Base-by-base conservation (phyloP, 2,888 invertebrate species). In the Acrobasis consociella region DNA sequence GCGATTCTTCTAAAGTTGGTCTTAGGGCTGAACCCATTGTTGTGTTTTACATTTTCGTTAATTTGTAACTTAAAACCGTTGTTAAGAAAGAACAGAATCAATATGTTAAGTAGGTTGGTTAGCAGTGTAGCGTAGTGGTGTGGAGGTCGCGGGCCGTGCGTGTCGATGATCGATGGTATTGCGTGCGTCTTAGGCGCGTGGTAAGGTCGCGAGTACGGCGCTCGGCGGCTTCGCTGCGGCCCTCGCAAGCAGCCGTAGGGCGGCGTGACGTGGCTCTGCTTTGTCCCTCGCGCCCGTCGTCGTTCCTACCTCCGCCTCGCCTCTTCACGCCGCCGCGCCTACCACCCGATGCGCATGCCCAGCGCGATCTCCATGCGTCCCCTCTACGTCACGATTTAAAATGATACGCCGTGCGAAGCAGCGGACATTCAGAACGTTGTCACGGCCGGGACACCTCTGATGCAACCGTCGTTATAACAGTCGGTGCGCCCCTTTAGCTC, bases 301-400 rank as follows among this genome's bases (percentile, higher is more conserved):
- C 75, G 82, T 31, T 31, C 31, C 78, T 81, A 76, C 78, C 78
- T 76, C 83, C 78, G 76, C 80, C 80, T 73, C 76, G 69, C 67
- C 71, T 69, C 69, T 72, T 74, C 74, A 77, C 80, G 78, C 77
- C 84, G 85, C 89, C 89, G 86, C 90, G 87, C 90, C 87, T 87
- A 83, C 80, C 72, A 67, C 71, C 64, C 65, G 74, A 65, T 76
- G 91, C 91, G 91, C 91, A 91, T 91, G 91, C 89, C 74, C 90
- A 71, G 66, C 80, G 66, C 80, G 75, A 69, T 78, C 76, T 77
- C 80, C 81, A 77, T 83, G 83, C 80, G 80, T 81, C 80, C 83
- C 83, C 80, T 77, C 86, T 86, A 83, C 83, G 84, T 82, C 85
- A 86, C 76, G 73, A 78, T 84, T 86, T 80, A 77, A 84, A 84